phyloP scores from a whole-genome alignment of 2,888 invertebrate species.

The Zootermopsis nevadensis region DNA sequence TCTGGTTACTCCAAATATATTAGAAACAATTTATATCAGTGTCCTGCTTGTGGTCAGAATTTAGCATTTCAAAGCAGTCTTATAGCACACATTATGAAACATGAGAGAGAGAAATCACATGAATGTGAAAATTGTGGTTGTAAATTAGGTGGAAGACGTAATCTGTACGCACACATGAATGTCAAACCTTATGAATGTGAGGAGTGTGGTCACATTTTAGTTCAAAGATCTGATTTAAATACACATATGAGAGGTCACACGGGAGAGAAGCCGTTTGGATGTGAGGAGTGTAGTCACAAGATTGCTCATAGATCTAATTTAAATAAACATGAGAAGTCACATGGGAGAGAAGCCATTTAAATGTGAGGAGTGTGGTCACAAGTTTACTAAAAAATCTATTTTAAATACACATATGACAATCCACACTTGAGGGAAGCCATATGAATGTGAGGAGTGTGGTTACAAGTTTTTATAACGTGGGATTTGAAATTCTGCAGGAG shows the following conservation, averaged over 20 bases:
- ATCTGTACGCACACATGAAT: no score
- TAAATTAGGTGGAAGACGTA: neutral
- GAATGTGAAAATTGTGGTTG: neutral
- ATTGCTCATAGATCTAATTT: neutral
- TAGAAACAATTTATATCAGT: no score
- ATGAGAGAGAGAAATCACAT: conserved; percentile 32
- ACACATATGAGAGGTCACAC: conserved; percentile 39
- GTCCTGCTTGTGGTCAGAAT: no score
- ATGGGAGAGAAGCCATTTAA: neutral
- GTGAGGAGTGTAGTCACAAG: neutral
- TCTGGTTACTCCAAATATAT: no score
- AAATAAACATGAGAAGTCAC: neutral
- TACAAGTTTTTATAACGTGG: neutral
- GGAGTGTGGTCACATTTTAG: neutral
- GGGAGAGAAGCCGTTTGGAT: conserved; percentile 38
- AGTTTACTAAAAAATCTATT: no score
- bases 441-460: conserved; percentile 20
- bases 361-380: neutral
- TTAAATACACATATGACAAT: conserved; percentile 2
- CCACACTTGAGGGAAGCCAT: conserved; percentile 40
- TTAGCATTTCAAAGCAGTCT: neutral
- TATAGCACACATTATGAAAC: neutral
- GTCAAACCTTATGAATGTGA: neutral
- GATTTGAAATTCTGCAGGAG: neutral
- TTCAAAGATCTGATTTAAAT: neutral